These are phyloP conservation scores for Crotophaga sulcirostris DNA, from an alignment of 2,113 vertebrate species.

Conservation along the genomic window DNA sequence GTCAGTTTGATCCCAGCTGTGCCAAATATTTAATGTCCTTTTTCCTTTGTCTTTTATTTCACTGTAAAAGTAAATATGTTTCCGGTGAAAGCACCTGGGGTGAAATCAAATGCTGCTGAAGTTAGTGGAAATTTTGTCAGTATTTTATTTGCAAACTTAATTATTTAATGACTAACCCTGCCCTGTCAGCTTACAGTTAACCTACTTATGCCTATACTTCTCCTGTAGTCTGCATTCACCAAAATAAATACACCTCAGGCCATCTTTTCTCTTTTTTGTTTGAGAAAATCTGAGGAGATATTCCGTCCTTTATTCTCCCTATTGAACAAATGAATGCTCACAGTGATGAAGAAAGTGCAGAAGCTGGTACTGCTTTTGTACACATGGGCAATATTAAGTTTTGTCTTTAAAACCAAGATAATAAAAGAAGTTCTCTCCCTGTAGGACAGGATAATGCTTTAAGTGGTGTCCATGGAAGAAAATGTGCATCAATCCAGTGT, in stretches of 20 bases:
- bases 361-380: neutral
- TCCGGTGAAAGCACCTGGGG: neutral
- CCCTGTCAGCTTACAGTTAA: slow-evolving; percentile 20
- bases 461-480: neutral
- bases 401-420: neutral
- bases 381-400: neutral
- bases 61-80: neutral
- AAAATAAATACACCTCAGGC: slow-evolving; percentile 12
- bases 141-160: neutral
- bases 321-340: neutral
- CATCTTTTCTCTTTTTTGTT: neutral
- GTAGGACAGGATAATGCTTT: neutral
- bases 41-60: neutral
- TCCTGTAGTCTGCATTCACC: neutral
- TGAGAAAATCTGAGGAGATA: neutral
- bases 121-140: neutral
- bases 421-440: neutral
- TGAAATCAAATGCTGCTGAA: neutral
- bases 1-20: neutral
- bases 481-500: neutral
- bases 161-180: neutral
- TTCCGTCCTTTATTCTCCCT: neutral
- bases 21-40: neutral
- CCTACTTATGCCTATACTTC: neutral
- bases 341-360: neutral